These are phyloP conservation scores for Babyrousa celebensis DNA, from an alignment of 2,797 vertebrate genomes.

Conservation along the genomic window DNA sequence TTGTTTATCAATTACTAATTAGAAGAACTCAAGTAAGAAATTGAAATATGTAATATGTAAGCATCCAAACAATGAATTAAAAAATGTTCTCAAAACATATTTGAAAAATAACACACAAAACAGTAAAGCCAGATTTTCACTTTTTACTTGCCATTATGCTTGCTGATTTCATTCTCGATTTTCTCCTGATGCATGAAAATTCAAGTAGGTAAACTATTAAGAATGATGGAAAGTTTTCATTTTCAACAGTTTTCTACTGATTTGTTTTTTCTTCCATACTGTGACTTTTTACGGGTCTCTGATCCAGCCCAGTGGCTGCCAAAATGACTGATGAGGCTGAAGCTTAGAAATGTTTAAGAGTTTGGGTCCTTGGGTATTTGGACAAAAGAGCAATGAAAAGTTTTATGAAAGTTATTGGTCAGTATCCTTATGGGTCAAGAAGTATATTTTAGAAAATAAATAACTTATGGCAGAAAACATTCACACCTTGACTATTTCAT, in stretches of 20 bases:
- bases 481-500: neutral
- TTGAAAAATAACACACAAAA: neutral
- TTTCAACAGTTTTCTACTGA: conserved; percentile 47
- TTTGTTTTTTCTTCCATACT: conserved; percentile 42
- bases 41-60: neutral
- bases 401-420: conserved; percentile 45
- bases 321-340: conserved; percentile 74
- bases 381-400: conserved; percentile 31
- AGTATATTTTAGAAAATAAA: neutral
- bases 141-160: neutral
- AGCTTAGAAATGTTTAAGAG: neutral
- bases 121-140: neutral
- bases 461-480: neutral
- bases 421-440: neutral
- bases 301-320: conserved; percentile 37
- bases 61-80: neutral
- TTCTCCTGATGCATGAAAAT: conserved; percentile 65
- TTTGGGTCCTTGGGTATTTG: neutral
- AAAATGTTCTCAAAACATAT: neutral
- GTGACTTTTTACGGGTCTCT: conserved; percentile 64
- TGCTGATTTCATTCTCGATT: conserved; percentile 37
- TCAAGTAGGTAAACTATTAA: neutral
- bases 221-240: conserved; percentile 71
- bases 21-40: conserved; percentile 49
- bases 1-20: neutral